phyloP scores from a whole-genome alignment of 2,888 invertebrate species.

The Heteromurus nitidus region DNA sequence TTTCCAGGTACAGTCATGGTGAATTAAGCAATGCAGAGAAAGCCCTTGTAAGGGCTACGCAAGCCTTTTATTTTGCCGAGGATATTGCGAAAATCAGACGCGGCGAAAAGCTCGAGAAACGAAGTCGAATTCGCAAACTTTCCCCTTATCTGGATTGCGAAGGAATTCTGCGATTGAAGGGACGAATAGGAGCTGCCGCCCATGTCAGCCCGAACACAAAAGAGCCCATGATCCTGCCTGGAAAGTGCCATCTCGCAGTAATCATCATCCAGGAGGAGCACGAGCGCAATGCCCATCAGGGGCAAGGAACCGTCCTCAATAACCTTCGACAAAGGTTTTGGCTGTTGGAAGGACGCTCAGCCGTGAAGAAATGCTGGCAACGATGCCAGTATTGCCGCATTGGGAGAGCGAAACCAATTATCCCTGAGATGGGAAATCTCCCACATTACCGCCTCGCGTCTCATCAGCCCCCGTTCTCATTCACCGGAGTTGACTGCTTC shows the following conservation, averaged over 20 bases:
- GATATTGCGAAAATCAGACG: not conserved
- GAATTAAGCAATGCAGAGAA: constrained; percentile 7
- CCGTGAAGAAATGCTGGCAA: not conserved
- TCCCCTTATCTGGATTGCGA: not conserved
- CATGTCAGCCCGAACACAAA: not conserved
- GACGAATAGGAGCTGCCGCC: not conserved
- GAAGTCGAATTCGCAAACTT: constrained; percentile 7
- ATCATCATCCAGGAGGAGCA: constrained; percentile 13
- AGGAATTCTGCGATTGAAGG: not conserved
- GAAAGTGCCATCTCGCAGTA: constrained; percentile 2
- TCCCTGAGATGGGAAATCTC: constrained; percentile 36
- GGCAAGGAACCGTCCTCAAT: constrained; percentile 4
- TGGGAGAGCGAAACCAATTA: not conserved
- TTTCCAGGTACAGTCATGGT: not conserved
- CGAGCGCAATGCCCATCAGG: constrained; percentile 8
- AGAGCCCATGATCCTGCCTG: constrained; percentile 20
- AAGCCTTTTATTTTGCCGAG: not conserved
- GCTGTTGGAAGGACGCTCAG: constrained; percentile 26
- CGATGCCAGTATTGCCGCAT: not conserved
- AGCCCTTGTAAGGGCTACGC: not conserved
- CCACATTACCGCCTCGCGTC: constrained; percentile 1
- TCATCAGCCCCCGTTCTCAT: constrained; percentile 7
- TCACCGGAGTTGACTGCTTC: constrained; percentile 15
- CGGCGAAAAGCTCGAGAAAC: not conserved
- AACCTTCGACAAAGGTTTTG: constrained; percentile 7